These are phyloP conservation scores for Ectropis grisescens DNA, from an alignment of 1,140 invertebrate species.

Conservation along the genomic window DNA sequence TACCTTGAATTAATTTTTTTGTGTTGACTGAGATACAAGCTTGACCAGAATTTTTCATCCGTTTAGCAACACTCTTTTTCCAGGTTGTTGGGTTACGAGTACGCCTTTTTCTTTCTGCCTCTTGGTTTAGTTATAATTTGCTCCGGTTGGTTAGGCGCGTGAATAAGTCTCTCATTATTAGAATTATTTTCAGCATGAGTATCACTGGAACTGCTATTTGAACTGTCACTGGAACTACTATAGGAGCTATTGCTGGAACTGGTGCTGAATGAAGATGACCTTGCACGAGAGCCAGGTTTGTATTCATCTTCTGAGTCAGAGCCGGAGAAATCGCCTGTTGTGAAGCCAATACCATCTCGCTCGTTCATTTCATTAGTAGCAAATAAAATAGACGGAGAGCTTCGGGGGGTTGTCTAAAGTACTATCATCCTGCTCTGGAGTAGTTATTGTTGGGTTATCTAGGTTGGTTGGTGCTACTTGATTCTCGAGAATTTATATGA, in stretches of 20 bases:
- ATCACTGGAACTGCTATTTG: slow-evolving; percentile 2
- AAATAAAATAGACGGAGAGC: slow-evolving; percentile 1
- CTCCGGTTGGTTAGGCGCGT: slow-evolving; percentile 1
- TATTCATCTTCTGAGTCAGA: slow-evolving; percentile 2
- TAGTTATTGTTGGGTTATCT: slow-evolving; percentile 1
- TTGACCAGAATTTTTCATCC: not conserved
- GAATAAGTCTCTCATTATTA: slow-evolving; percentile 2
- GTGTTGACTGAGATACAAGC: not conserved
- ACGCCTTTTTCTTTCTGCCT: slow-evolving; percentile 1
- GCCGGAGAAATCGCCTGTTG: slow-evolving; percentile 3
- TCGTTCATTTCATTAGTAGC: slow-evolving; percentile 1
- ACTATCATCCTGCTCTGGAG: slow-evolving; percentile 2
- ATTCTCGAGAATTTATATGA: not conserved
- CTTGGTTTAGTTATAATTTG: slow-evolving; percentile 1
- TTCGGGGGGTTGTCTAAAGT: slow-evolving; percentile 1
- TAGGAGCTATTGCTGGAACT: slow-evolving; percentile 2
- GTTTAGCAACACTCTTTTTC: slow-evolving; percentile 2
- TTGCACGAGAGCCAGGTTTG: slow-evolving; percentile 1
- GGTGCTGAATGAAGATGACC: slow-evolving; percentile 1
- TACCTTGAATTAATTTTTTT: not conserved
- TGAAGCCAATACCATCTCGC: not conserved
- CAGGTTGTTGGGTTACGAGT: slow-evolving; percentile 2
- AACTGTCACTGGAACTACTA: slow-evolving; percentile 3
- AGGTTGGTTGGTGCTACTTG: not conserved
- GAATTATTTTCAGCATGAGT: slow-evolving; percentile 2